A percentile compares a stretch with the other conserved stretches of the same genome.
These are phyloP conservation scores for Gallirallus australis DNA, from an alignment of 2,797 vertebrate species.

Conservation along the genomic window DNA sequence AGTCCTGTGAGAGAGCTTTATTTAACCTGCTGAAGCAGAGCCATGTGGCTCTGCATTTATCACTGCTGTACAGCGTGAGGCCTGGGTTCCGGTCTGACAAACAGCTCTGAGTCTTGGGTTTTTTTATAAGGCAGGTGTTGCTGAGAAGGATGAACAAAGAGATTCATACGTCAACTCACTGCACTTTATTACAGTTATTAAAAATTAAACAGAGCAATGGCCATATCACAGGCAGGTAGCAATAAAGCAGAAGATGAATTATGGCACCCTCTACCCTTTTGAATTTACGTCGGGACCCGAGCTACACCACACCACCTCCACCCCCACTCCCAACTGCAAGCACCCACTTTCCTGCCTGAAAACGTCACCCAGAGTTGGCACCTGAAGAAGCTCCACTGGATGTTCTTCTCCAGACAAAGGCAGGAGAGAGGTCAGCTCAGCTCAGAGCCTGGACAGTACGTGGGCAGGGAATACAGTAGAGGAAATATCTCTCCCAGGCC, in stretches of 20 bases:
- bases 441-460: neutral
- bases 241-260: neutral
- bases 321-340: neutral
- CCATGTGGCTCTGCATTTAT: neutral
- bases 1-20: neutral
- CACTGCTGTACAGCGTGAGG: neutral
- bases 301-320: rapidly evolving
- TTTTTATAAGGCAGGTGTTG: neutral
- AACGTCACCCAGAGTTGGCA: neutral
- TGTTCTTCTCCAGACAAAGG: neutral
- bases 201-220: neutral
- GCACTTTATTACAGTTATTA: conserved; percentile 15
- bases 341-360: neutral
- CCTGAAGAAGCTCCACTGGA: neutral
- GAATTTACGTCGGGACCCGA: rapidly evolving
- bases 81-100: neutral
- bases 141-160: neutral
- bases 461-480: neutral
- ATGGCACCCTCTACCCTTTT: neutral
- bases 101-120: neutral
- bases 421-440: neutral
- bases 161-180: neutral
- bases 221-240: neutral
- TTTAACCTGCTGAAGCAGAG: neutral
- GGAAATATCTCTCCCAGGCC: neutral